phyloP scores from a whole-genome alignment of 1,140 invertebrate genomes.

The Periplaneta americana region DNA sequence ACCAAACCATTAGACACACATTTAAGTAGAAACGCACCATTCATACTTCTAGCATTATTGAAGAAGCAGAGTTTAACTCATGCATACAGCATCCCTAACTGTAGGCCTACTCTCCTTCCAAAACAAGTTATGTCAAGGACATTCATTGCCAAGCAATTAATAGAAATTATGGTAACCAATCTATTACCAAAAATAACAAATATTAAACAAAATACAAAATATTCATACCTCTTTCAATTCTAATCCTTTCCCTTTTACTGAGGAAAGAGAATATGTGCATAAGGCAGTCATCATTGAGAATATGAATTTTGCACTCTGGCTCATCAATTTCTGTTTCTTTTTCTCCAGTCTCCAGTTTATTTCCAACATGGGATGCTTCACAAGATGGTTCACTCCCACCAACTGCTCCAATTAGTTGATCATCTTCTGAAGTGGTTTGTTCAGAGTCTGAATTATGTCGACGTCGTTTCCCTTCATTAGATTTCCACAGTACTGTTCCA shows the following conservation, averaged over 20 bases:
- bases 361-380: not conserved
- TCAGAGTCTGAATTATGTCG: not conserved
- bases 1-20: no score
- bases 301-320: not conserved
- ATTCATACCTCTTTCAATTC: slow-evolving; percentile 12
- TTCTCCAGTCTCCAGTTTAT: not conserved
- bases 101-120: no score
- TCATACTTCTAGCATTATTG: no score
- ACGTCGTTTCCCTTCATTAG: no score
- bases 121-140: no score
- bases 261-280: slow-evolving; percentile 6
- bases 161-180: no score
- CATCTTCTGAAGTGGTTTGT: not conserved
- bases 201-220: not conserved
- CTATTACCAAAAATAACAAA: not conserved
- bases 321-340: not conserved
- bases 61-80: no score
- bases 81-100: no score
- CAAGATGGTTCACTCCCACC: not conserved
- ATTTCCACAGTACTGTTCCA: not conserved
- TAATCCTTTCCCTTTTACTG: slow-evolving; percentile 1
- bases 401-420: not conserved
- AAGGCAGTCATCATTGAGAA: slow-evolving; percentile 15
- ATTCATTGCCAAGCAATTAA: no score
- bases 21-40: no score